Conservation (phyloP, 2,797 vertebrate species). For the Chiroxiphia lanceolata region DNA sequence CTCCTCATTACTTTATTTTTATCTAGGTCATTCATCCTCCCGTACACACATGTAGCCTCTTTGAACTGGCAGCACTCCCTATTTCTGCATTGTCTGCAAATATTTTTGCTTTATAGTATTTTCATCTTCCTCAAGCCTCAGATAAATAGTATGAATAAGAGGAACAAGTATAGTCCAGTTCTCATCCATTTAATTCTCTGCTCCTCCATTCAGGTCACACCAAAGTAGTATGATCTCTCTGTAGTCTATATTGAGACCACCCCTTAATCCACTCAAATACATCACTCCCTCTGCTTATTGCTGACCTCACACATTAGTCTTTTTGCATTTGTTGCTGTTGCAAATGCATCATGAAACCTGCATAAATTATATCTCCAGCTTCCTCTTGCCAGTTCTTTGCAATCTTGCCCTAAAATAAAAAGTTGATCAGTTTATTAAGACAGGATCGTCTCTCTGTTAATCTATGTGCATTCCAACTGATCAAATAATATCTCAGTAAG, state of each 20-base stretch:
- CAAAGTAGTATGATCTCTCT: background rate
- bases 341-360: background rate
- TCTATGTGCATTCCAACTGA: background rate
- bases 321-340: background rate
- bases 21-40: conserved; percentile 36
- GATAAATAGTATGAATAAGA: background rate
- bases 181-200: background rate
- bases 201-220: background rate
- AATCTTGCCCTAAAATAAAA: conserved; percentile 25
- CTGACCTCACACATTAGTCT: background rate
- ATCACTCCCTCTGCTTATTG: background rate
- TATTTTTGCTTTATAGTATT: conserved; percentile 28
- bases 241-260: background rate
- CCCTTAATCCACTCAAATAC: background rate
- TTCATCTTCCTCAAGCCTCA: conserved; percentile 5
- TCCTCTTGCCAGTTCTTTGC: background rate
- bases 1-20: conserved; percentile 26
- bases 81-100: conserved; percentile 38
- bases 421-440: background rate
- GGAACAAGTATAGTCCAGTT: background rate
- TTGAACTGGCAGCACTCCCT: background rate
- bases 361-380: background rate
- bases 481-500: conserved; percentile 36
- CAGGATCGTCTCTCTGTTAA: conserved; percentile 8
- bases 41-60: background rate